These are phyloP conservation scores for Lutraria rhynchaena DNA, from an alignment of 1,140 invertebrate species.

Conservation along the genomic window DNA sequence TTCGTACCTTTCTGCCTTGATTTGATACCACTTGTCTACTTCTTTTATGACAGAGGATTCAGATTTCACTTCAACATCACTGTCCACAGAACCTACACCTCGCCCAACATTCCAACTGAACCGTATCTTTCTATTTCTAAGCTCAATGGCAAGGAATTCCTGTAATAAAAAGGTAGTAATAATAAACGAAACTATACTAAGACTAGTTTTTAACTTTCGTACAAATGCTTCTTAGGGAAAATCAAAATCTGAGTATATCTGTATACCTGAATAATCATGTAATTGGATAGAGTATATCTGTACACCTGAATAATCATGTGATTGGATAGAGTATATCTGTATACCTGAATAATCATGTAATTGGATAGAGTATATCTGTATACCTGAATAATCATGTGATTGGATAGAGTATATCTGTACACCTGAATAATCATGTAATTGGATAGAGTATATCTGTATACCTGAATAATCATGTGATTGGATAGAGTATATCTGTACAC, in stretches of 20 bases:
- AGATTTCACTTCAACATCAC: constrained; percentile 83
- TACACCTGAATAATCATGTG: too few relatives aligned
- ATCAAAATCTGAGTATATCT: neutral
- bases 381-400: too few relatives aligned
- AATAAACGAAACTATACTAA: neutral
- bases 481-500: too few relatives aligned
- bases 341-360: too few relatives aligned
- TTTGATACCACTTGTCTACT: constrained; percentile 88
- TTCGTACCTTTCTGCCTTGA: constrained; percentile 86
- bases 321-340: too few relatives aligned
- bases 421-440: too few relatives aligned
- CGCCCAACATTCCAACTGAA: constrained; percentile 91
- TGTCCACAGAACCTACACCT: constrained; percentile 83
- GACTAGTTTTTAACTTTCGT: neutral
- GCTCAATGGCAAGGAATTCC: constrained; percentile 92
- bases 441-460: too few relatives aligned
- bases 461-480: too few relatives aligned
- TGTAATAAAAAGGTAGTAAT: constrained; percentile 36
- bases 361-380: too few relatives aligned
- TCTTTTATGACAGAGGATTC: constrained; percentile 85
- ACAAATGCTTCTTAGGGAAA: neutral
- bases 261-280: too few relatives aligned
- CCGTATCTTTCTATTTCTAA: constrained; percentile 89
- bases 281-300: too few relatives aligned
- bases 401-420: too few relatives aligned